phyloP scores from a whole-genome alignment of 2,888 invertebrate species.

The Phorcus lineatus region DNA sequence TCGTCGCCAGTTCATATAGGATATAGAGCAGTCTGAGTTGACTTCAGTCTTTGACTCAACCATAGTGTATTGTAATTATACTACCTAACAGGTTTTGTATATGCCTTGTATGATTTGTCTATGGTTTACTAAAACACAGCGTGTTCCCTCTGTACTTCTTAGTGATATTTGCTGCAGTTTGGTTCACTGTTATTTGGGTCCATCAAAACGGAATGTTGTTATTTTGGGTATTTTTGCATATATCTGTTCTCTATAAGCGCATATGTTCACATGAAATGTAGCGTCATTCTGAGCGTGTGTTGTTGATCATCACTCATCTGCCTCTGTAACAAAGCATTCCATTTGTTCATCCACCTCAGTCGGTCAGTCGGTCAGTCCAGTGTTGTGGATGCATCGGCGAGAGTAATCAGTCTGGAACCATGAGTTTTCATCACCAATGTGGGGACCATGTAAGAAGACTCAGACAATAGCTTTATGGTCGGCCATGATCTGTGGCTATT shows the following conservation, averaged over 20 bases:
- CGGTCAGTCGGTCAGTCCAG: background rate
- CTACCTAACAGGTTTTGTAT: slow-evolving; percentile 13
- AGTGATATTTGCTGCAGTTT: slow-evolving; percentile 16
- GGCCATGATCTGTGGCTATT: background rate
- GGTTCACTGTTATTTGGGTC: slow-evolving; percentile 49
- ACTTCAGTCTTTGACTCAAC: background rate
- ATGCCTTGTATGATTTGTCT: slow-evolving; percentile 4
- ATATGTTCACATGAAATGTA: background rate
- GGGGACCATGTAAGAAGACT: slow-evolving; percentile 1
- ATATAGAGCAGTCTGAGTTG: too few species aligned
- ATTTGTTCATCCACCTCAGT: background rate
- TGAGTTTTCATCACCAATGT: background rate
- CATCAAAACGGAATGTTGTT: slow-evolving; percentile 61
- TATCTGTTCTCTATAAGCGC: slow-evolving; percentile 4
- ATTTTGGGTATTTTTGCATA: slow-evolving; percentile 41
- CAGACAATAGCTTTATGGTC: background rate
- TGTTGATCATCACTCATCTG: slow-evolving; percentile 3
- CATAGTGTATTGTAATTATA: slow-evolving; percentile 5
- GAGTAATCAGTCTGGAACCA: background rate
- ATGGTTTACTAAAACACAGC: slow-evolving; percentile 14
- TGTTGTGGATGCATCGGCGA: background rate
- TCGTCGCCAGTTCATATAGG: background rate
- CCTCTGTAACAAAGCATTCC: slow-evolving; percentile 25
- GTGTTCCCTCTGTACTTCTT: slow-evolving; percentile 21
- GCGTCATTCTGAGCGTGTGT: background rate